Conservation (phyloP, 35 echinoderm and acorn worm species). For the Amphiura filiformis region DNA sequence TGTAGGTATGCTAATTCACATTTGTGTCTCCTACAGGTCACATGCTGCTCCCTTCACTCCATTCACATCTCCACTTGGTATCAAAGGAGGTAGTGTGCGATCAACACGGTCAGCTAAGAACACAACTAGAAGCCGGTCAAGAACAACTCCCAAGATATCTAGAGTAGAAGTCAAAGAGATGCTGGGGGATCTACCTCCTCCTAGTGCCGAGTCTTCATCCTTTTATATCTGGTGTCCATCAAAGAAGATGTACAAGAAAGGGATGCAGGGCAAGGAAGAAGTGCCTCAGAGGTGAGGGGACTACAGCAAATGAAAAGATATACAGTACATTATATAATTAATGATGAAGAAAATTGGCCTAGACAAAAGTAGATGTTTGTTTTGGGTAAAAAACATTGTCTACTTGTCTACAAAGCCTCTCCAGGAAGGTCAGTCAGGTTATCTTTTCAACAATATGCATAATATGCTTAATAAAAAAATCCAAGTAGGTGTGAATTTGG, state of each 20-base stretch:
- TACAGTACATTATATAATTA: too few species aligned
- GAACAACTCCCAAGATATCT: not conserved
- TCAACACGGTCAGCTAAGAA: not conserved
- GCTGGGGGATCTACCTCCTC: not conserved
- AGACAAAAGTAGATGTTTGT: not conserved
- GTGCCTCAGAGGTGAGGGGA: slow-evolving; percentile 6
- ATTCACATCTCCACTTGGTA: slow-evolving; percentile 46
- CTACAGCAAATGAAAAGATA: too few species aligned
- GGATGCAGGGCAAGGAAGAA: slow-evolving; percentile 1
- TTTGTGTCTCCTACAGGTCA: not conserved
- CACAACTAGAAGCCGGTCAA: not conserved
- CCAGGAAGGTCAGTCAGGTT: too few species aligned
- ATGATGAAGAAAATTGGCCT: not conserved
- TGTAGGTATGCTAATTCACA: too few species aligned
- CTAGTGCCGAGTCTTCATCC: slow-evolving; percentile 18
- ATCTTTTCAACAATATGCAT: too few species aligned
- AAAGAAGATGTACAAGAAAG: slow-evolving; percentile 25
- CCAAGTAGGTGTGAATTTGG: too few species aligned
- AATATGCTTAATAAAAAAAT: too few species aligned
- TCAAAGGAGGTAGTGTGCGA: not conserved
- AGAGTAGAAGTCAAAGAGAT: not conserved
- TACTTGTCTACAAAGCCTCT: too few species aligned
- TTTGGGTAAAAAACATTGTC: too few species aligned
- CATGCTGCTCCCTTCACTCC: slow-evolving; percentile 3
- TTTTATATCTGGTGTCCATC: slow-evolving; percentile 61